Evolutionary conservation across 2,113 vertebrate genomes (phyloP), one percentile per base, ranked within the genome.

Genomic region (Gadus macrocephalus): DNA sequence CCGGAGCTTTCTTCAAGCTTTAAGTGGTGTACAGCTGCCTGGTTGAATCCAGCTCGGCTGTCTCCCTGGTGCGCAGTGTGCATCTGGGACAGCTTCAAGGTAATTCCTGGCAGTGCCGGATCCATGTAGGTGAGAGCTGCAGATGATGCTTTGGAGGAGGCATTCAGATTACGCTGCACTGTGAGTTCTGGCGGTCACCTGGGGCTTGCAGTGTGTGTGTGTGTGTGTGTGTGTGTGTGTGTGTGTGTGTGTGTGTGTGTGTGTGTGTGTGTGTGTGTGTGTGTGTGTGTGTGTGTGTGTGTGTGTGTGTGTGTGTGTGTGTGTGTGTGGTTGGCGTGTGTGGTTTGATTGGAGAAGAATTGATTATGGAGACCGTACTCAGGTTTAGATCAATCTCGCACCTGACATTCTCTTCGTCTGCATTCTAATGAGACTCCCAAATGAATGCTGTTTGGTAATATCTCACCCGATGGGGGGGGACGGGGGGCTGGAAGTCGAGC

Each of bases 321-420:
- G 31, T 35, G 31, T 35, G 31, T 35, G 31, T 35, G 31, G 31
- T 35, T 35, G 31, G 4, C 17, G 16, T 55, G 67, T 64, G 58
- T 73, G 72, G 69, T 78, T 73, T 68, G 84, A 83, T 67, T 77
- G 77, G 70, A 1, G 63, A 81, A 78, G 74, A 77, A 77, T 89
- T 81, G 73, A 86, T 87, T 86, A 75, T 77, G 83, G 84, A 85
- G 82, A 84, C 80, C 60, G 69, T 77, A 80, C 82, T 73, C 69
- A 76, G 65, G 66, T 83, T 85, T 65, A 72, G 65, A 87, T 89
- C 83, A 83, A 77, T 88, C 87, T 82, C 38, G 65, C 77, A 19
- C 17, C 53, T 56, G 58, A 67, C 71, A 72, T 76, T 73, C 65
- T 69, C 74, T 77, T 86, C 77, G 87, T 91, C 85, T 81, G 74